phyloP scores from a whole-genome alignment of 2,113 vertebrate species.

The Pelusios castaneus region DNA sequence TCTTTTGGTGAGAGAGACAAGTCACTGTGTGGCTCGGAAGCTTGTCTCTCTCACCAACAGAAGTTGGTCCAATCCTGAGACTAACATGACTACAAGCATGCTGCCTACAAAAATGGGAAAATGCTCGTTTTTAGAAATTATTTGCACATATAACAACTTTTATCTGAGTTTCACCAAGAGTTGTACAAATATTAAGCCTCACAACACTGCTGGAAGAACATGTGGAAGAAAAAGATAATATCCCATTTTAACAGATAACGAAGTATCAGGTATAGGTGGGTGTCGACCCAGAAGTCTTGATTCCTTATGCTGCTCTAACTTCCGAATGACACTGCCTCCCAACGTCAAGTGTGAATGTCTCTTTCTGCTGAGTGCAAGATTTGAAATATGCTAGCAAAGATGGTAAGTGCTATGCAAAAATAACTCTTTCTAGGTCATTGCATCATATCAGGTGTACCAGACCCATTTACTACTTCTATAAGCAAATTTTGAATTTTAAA shows the following conservation, averaged over 20 bases:
- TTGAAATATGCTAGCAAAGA: constrained; percentile 2
- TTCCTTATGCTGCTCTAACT: background rate
- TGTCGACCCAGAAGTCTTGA: background rate
- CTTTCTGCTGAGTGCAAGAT: background rate
- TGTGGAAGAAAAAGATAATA: background rate
- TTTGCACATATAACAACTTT: background rate
- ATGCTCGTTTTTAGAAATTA: background rate
- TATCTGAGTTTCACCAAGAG: background rate
- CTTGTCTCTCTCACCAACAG: background rate
- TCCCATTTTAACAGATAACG: background rate
- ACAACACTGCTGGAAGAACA: background rate
- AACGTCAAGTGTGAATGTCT: background rate
- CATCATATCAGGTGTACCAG: background rate
- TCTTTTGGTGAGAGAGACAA: background rate
- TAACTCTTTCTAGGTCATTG: background rate
- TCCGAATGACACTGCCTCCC: background rate
- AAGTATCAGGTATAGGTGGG: background rate
- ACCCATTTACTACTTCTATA: background rate
- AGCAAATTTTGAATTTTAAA: background rate
- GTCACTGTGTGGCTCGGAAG: too few species aligned
- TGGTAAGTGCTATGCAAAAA: background rate
- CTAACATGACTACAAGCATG: background rate
- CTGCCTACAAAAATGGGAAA: background rate
- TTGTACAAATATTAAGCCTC: background rate
- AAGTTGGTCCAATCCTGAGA: background rate